Conservation (phyloP, 2,888 invertebrate genomes). For the Hydrotaea diabolus region DNA sequence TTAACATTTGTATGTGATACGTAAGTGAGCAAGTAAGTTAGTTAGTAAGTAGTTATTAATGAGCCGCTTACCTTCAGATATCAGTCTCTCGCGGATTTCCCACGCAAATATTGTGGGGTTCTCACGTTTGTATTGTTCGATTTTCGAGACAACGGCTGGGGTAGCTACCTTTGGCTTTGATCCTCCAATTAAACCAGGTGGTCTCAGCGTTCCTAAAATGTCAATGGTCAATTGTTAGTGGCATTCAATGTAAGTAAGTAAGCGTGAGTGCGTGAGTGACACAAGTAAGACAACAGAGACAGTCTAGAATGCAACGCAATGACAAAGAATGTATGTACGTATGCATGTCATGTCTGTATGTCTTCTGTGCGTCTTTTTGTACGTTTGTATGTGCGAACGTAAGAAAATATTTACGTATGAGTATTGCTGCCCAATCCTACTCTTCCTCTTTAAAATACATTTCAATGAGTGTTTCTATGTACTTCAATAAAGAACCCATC, state of each 20-base stretch:
- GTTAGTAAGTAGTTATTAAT: constrained; percentile 37
- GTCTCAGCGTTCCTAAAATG: constrained; percentile 90
- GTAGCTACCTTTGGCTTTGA: constrained; percentile 99
- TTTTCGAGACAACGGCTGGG: constrained; percentile 97
- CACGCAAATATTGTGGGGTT: constrained; percentile 99
- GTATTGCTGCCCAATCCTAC: no score
- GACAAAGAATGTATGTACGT: background rate
- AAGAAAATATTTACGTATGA: no score
- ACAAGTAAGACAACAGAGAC: background rate
- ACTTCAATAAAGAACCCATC: no score
- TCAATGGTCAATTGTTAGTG: constrained; percentile 44
- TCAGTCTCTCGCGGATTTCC: constrained; percentile 98
- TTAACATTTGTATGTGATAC: constrained; percentile 20
- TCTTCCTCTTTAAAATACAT: no score
- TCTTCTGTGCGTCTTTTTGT: no score
- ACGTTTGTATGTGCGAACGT: no score
- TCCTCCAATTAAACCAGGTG: constrained; percentile 95
- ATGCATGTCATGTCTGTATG: no score
- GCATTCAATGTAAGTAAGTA: background rate
- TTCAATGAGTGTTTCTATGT: no score
- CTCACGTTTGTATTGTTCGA: constrained; percentile 98
- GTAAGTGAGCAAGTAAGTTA: constrained; percentile 1
- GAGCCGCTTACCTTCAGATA: constrained; percentile 91
- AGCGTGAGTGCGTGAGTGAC: background rate
- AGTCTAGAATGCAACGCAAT: background rate